Evolutionary conservation across 92 coral and sea anemone species (phyloP).

Genomic region (Epizoanthus illoricatus): DNA sequence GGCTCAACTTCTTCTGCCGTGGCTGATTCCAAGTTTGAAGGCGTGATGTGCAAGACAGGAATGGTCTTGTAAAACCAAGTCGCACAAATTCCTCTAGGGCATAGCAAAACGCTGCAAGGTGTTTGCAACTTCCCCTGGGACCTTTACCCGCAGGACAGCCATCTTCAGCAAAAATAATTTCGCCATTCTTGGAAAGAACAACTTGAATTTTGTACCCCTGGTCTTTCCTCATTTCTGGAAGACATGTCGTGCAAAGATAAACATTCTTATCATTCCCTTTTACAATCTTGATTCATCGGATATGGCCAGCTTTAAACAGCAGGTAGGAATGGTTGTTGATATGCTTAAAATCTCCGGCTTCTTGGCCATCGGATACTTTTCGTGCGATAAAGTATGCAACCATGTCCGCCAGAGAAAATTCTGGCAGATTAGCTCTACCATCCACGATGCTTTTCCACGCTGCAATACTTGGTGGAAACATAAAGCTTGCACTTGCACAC

Average conservation of each 20-base stretch:
- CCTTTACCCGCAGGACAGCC: slow-evolving; percentile 49
- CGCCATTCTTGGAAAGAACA: slow-evolving; percentile 45
- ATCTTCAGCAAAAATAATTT: slow-evolving; percentile 52
- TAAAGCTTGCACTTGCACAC: too few species aligned
- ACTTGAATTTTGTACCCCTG: slow-evolving; percentile 55
- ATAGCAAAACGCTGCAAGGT: slow-evolving; percentile 24
- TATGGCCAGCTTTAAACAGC: slow-evolving; percentile 42
- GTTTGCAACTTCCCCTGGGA: slow-evolving; percentile 5
- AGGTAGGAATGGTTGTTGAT: slow-evolving; percentile 48
- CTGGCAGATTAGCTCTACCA: slow-evolving; percentile 31
- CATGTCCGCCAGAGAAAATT: slow-evolving; percentile 25
- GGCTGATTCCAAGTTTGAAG: too few species aligned
- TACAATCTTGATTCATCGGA: slow-evolving; percentile 24
- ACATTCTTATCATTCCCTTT: slow-evolving; percentile 51
- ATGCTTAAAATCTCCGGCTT: slow-evolving; percentile 41
- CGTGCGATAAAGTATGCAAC: slow-evolving; percentile 30
- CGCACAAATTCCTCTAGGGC: too few species aligned
- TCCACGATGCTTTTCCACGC: slow-evolving; percentile 20
- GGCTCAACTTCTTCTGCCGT: too few species aligned
- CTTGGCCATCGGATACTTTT: slow-evolving; percentile 45
- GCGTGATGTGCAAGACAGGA: too few species aligned
- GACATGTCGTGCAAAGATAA: slow-evolving; percentile 39
- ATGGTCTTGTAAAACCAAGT: too few species aligned
- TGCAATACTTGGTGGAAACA: slow-evolving; percentile 36
- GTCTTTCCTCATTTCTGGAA: slow-evolving; percentile 62